phyloP scores from a whole-genome alignment of 2,888 invertebrate species.

The Arge pagana region DNA sequence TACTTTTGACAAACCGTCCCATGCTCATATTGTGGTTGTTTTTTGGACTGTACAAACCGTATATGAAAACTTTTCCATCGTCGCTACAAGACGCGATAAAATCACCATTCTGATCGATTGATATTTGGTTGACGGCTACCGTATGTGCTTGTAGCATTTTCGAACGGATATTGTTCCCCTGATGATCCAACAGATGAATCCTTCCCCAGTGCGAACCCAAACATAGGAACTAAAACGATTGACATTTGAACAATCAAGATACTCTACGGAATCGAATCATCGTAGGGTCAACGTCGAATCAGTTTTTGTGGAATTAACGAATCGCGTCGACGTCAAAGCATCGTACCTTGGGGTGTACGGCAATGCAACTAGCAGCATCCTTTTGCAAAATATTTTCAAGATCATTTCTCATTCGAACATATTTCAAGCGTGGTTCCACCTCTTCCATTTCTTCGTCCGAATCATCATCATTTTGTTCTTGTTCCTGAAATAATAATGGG shows the following conservation, averaged over 20 bases:
- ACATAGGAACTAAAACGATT: slow-evolving; percentile 75
- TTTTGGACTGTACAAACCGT: slow-evolving; percentile 84
- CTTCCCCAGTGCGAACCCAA: slow-evolving; percentile 92
- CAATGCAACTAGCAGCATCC: slow-evolving; percentile 89
- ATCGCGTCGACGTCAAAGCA: not conserved
- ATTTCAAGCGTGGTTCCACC: slow-evolving; percentile 88
- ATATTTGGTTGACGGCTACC: slow-evolving; percentile 92
- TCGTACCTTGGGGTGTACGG: slow-evolving; percentile 85
- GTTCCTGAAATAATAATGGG: slow-evolving; percentile 37
- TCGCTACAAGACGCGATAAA: slow-evolving; percentile 92
- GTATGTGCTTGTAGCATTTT: slow-evolving; percentile 79
- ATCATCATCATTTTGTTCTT: slow-evolving; percentile 49
- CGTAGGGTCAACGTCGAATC: slow-evolving; percentile 5
- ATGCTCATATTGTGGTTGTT: slow-evolving; percentile 79
- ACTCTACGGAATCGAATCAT: slow-evolving; percentile 3
- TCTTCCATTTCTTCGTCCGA: slow-evolving; percentile 62
- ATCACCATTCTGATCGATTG: slow-evolving; percentile 92
- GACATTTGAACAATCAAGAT: slow-evolving; percentile 8
- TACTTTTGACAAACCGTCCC: slow-evolving; percentile 82
- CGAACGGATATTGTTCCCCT: slow-evolving; percentile 79
- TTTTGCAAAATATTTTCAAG: slow-evolving; percentile 80
- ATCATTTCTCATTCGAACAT: slow-evolving; percentile 87
- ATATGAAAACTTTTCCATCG: slow-evolving; percentile 85
- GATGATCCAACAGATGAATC: slow-evolving; percentile 88
- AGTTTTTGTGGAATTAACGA: not conserved